Evolutionary conservation across 2,113 vertebrate genomes (phyloP).

Genomic region (Onychostoma macrolepis): DNA sequence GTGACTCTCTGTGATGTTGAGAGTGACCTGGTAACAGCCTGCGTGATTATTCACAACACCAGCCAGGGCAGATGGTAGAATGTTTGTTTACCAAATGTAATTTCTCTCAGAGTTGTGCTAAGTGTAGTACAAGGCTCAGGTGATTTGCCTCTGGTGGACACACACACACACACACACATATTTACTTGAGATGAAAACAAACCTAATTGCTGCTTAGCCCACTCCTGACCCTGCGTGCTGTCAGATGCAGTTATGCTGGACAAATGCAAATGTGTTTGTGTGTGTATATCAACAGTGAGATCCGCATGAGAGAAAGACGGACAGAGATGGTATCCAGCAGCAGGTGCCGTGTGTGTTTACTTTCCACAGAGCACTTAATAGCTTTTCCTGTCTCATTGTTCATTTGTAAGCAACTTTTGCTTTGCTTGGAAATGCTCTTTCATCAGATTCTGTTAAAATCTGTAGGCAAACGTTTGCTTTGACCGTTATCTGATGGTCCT

Average conservation of each 20-base stretch:
- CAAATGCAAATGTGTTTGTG: constrained; percentile 41
- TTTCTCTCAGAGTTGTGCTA: constrained; percentile 40
- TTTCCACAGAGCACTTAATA: neutral
- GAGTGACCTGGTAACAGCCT: constrained; percentile 54
- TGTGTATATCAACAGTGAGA: constrained; percentile 24
- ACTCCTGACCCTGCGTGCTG: constrained; percentile 61
- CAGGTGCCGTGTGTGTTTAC: neutral
- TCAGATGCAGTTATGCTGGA: constrained; percentile 55
- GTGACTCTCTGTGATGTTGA: constrained; percentile 21
- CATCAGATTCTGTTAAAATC: constrained; percentile 12
- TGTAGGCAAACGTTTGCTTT: neutral
- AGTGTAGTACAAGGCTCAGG: constrained; percentile 21
- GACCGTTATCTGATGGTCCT: constrained; percentile 34
- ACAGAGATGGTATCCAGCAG: neutral
- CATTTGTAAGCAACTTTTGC: neutral
- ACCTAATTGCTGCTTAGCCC: constrained; percentile 69
- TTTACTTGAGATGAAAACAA: constrained; percentile 54
- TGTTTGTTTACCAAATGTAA: constrained; percentile 61
- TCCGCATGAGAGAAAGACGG: neutral
- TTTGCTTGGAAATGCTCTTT: constrained; percentile 7
- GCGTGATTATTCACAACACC: constrained; percentile 52
- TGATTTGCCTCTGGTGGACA: constrained; percentile 34
- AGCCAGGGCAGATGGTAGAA: constrained; percentile 52
- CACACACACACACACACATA: neutral
- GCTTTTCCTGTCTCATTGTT: neutral